Conservation (phyloP, 2,113 vertebrate species). For the Perca schrenkii region DNA sequence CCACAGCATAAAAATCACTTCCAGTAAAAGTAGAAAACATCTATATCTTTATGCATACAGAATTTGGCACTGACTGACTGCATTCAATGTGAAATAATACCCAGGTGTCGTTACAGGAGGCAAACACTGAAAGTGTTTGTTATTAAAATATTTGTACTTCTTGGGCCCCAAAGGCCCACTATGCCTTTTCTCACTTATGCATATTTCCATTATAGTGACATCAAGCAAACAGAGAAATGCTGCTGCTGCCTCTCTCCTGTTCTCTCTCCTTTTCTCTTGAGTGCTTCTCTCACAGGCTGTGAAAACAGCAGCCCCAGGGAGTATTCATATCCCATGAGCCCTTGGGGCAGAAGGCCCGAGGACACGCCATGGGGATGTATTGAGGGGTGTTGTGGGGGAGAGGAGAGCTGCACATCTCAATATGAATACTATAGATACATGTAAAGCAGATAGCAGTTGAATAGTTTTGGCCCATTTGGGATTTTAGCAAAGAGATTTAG, state of each 20-base stretch:
- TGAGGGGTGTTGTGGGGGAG: slow-evolving; percentile 45
- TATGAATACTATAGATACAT: slow-evolving; percentile 67
- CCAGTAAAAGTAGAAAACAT: slow-evolving; percentile 73
- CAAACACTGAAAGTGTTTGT: slow-evolving; percentile 81
- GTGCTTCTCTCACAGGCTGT: slow-evolving; percentile 76
- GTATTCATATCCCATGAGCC: slow-evolving; percentile 78
- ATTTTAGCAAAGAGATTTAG: slow-evolving; percentile 58
- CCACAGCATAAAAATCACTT: slow-evolving; percentile 72
- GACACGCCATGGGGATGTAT: slow-evolving; percentile 72
- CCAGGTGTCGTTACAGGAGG: slow-evolving; percentile 75
- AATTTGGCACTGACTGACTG: slow-evolving; percentile 55
- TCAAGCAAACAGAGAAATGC: slow-evolving; percentile 76
- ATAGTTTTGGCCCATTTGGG: slow-evolving; percentile 61
- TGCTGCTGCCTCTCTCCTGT: slow-evolving; percentile 64
- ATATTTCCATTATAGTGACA: slow-evolving; percentile 81
- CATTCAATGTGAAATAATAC: slow-evolving; percentile 72
- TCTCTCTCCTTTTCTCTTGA: slow-evolving; percentile 64
- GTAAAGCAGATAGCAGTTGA: slow-evolving; percentile 63
- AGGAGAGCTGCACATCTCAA: slow-evolving; percentile 47
- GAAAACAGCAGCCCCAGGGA: slow-evolving; percentile 77
- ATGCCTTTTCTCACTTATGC: slow-evolving; percentile 78
- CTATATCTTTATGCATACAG: slow-evolving; percentile 68
- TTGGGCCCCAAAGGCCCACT: slow-evolving; percentile 77
- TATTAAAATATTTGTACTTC: slow-evolving; percentile 84
- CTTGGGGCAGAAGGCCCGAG: slow-evolving; percentile 79